A percentile compares a stretch with the other conserved stretches of the same genome.
These are phyloP conservation scores for Acanthococcus lagerstroemiae DNA, from an alignment of 2,888 invertebrate species.

Conservation along the genomic window DNA sequence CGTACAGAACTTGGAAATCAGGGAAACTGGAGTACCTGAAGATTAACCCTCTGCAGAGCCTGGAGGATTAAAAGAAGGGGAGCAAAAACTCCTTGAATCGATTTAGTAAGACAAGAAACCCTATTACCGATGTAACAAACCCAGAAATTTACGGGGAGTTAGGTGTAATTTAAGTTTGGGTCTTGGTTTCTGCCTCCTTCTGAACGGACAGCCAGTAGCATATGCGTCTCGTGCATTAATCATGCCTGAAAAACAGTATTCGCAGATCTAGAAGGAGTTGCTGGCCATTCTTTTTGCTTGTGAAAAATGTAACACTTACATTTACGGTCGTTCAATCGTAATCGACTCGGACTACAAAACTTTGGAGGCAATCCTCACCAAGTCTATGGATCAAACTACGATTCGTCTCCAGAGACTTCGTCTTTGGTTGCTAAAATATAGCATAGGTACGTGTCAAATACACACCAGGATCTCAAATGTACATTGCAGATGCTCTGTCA, in stretches of 20 bases:
- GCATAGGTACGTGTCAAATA: constrained; percentile 6
- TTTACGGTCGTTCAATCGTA: neutral
- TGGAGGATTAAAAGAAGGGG: too few species aligned
- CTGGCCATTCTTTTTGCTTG: constrained; percentile 10
- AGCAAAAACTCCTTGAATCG: too few species aligned
- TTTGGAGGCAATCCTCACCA: constrained; percentile 7
- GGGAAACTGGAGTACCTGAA: too few species aligned
- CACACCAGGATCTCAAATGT: constrained; percentile 9
- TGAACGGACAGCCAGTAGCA: neutral
- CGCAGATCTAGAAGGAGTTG: neutral
- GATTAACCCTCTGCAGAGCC: too few species aligned
- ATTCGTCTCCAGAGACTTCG: constrained; percentile 11
- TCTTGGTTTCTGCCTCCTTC: constrained; percentile 1
- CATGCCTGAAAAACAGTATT: neutral
- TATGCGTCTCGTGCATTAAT: neutral
- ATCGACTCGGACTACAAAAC: neutral
- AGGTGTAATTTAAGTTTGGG: constrained; percentile 11
- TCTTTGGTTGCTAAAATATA: constrained; percentile 13
- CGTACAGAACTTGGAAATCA: too few species aligned
- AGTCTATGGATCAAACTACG: neutral
- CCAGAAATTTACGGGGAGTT: too few species aligned
- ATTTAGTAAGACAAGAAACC: too few species aligned
- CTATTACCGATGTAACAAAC: too few species aligned
- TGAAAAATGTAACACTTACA: constrained; percentile 5
- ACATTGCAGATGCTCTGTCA: constrained; percentile 15